Base-by-base conservation (phyloP, 2,888 invertebrate species). In the Cancer borealis region DNA sequence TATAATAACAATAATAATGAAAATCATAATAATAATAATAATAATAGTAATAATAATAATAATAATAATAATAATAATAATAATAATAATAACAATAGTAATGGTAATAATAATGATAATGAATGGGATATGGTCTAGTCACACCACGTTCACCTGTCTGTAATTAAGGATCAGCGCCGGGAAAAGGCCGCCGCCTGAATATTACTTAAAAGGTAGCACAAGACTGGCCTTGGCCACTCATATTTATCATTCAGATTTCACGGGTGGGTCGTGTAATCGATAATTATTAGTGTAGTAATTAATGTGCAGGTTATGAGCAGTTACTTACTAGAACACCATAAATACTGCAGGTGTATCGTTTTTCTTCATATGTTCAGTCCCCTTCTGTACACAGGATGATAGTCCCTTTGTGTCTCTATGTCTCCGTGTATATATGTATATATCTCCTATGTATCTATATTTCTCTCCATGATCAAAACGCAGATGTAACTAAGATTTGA, bases 231-330 rank as follows among this genome's bases (percentile, higher is more conserved):
- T 84, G 84, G 84, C 84, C 0, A 4, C 84, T 84, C 6, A 84
- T 84, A 84, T 84, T 84, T 84, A 84, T 84, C 30, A 84, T n/a
- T 4, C 39, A 84, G 73, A 84, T 84, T 84, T 39, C 84, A 39
- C 14, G 39, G 39, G 39, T 39, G 84, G 39, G 84, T 39, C 84
- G 84, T 84, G 84, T 84, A 84, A 84, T 84, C 84, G 39, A 84
- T 84, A 84, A 39, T 84, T 84, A 39, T 84, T 39, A 39, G 39
- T 39, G 84, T 84, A 14, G n/a, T 84, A 84, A 84, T 84, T 84
- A 84, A 84, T 84, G 84, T 39, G 39, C 39, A 84, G 84, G 39
- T 30, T 84, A 14, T 39, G 39, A 14, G 73, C 73, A 73, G 73
- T 73, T 26, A 26, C 73, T 26, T 26, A 73, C 73, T 26, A 26